A percentile compares a stretch with the other conserved stretches of the same genome.
These are phyloP conservation scores for Misgurnus anguillicaudatus DNA, from an alignment of 2,113 vertebrate genomes.

Conservation along the genomic window DNA sequence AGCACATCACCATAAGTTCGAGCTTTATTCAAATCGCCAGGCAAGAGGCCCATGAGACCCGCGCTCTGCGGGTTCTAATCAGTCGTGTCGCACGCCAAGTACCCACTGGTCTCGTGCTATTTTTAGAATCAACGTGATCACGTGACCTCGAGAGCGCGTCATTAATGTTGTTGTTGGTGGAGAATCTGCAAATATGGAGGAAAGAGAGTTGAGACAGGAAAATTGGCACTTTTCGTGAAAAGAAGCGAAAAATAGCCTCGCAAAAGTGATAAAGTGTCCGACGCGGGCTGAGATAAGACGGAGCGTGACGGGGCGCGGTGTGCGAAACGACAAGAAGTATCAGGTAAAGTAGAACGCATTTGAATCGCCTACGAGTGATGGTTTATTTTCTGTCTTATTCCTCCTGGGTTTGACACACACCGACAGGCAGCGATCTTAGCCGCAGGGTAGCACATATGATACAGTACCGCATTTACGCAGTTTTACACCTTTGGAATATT, in stretches of 20 bases:
- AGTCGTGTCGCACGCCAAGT: slow-evolving; percentile 27
- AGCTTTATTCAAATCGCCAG: neutral
- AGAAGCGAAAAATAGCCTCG: neutral
- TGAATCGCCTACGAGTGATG: slow-evolving; percentile 25
- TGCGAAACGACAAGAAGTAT: slow-evolving; percentile 22
- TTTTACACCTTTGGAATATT: neutral
- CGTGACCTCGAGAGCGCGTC: slow-evolving; percentile 60
- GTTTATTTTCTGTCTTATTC: slow-evolving; percentile 1
- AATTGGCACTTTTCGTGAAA: slow-evolving; percentile 19
- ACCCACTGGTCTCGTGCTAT: slow-evolving; percentile 54
- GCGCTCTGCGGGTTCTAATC: neutral
- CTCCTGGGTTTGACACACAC: slow-evolving; percentile 35
- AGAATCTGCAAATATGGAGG: slow-evolving; percentile 68
- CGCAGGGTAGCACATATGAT: neutral
- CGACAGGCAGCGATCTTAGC: slow-evolving; percentile 1
- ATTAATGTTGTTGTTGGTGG: slow-evolving; percentile 67
- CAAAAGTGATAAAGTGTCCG: slow-evolving; percentile 11
- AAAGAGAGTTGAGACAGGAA: slow-evolving; percentile 60
- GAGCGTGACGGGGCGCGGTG: slow-evolving; percentile 10
- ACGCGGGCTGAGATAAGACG: neutral
- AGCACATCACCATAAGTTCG: neutral
- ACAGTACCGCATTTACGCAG: neutral
- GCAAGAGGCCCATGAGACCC: neutral
- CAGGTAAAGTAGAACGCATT: slow-evolving; percentile 49
- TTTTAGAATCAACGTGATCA: slow-evolving; percentile 60